phyloP scores from a whole-genome alignment of 2,113 vertebrate species.

The Scomber colias region DNA sequence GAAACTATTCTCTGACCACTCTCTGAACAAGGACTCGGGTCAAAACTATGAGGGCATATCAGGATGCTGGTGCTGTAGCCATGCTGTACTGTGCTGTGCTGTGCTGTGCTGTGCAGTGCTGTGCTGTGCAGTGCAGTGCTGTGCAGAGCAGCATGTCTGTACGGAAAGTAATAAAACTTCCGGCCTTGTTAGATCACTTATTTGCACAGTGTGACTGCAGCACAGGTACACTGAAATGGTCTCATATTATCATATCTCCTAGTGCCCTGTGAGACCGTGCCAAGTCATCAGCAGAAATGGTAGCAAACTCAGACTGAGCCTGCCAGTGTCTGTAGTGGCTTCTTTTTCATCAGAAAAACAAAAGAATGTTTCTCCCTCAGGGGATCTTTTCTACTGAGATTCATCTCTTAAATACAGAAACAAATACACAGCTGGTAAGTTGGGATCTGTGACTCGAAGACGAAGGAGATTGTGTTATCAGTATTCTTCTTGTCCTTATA shows the following conservation, averaged over 20 bases:
- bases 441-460: constrained; percentile 56
- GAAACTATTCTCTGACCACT: constrained; percentile 88
- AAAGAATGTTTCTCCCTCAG: constrained; percentile 83
- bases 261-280: constrained; percentile 76
- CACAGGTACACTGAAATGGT: constrained; percentile 58
- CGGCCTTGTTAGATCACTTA: constrained; percentile 33
- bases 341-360: constrained; percentile 73
- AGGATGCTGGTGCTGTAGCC: constrained; percentile 48
- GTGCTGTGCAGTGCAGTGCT: no score
- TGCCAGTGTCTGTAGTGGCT: constrained; percentile 74
- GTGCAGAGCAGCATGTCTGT: constrained; percentile 25
- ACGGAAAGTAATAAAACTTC: constrained; percentile 44
- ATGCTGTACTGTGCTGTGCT: constrained; percentile 12
- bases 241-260: constrained; percentile 52
- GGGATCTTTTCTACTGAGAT: constrained; percentile 77
- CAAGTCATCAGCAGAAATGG: constrained; percentile 86
- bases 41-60: constrained; percentile 60
- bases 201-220: constrained; percentile 55
- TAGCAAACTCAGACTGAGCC: constrained; percentile 83
- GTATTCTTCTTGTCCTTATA: constrained; percentile 60
- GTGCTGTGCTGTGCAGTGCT: no score
- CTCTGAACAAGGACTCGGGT: constrained; percentile 54
- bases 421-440: constrained; percentile 54
- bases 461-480: constrained; percentile 51
- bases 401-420: constrained; percentile 60